Evolutionary conservation across 2,797 vertebrate species (phyloP).

Genomic region (Muraenolepis orangiensis): DNA sequence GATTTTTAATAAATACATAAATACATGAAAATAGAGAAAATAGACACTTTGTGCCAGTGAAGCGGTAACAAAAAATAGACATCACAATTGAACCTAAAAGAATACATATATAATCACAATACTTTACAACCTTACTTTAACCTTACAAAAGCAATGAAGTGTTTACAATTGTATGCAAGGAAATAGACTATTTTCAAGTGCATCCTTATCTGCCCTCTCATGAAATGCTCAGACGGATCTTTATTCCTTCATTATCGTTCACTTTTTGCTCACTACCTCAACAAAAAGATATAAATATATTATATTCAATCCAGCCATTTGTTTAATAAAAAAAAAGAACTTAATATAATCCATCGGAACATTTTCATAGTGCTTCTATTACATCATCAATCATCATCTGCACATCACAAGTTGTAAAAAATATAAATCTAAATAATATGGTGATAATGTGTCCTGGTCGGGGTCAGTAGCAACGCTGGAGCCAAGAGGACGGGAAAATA

Average conservation of each 20-base stretch:
- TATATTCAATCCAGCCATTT: background rate
- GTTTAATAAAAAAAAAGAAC: background rate
- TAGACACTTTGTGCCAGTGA: conserved; percentile 15
- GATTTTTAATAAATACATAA: conserved; percentile 67
- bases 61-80: conserved; percentile 40
- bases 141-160: conserved; percentile 9
- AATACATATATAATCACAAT: conserved; percentile 29
- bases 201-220: background rate
- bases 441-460: background rate
- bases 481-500: conserved; percentile 38
- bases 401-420: background rate
- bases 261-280: background rate
- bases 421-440: background rate
- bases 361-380: background rate
- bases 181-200: background rate
- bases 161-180: background rate
- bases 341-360: background rate
- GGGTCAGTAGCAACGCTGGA: conserved; percentile 33
- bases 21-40: conserved; percentile 62
- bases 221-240: background rate
- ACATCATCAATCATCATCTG: background rate
- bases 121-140: conserved; percentile 7
- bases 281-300: conserved; percentile 29
- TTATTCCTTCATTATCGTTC: background rate
- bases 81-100: conserved; percentile 27